Percentiles rank a stretch among this genome's conserved stretches.
These are phyloP conservation scores for Patella ulyssiponensis DNA, from an alignment of 2,888 invertebrate species.

Conservation along the genomic window DNA sequence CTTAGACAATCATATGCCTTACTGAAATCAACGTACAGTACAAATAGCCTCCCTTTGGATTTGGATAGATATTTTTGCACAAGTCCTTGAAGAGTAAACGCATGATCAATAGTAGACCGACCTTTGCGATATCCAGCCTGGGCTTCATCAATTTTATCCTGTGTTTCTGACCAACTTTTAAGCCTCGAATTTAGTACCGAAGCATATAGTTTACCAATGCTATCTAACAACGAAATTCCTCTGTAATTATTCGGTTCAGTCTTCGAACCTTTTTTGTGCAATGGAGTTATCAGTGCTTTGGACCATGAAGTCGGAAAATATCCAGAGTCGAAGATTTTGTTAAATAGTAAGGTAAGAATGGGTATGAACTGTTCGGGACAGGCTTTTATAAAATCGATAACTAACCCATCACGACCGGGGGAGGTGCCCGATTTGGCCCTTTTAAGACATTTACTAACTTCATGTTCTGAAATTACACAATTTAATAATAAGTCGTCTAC, in stretches of 20 bases:
- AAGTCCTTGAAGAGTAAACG: neutral
- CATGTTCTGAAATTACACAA: neutral
- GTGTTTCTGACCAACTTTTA: conserved; percentile 23
- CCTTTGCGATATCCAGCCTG: conserved; percentile 26
- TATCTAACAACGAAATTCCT: neutral
- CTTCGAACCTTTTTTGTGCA: neutral
- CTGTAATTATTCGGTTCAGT: neutral
- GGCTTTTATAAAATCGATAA: neutral
- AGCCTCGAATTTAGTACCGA: conserved; percentile 24
- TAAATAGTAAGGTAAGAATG: neutral
- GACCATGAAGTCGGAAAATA: neutral
- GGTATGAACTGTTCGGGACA: neutral
- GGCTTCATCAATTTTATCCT: conserved; percentile 22
- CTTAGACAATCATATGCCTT: conserved; percentile 28
- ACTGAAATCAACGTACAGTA: conserved; percentile 25
- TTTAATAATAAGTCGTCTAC: neutral
- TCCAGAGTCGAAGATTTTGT: neutral
- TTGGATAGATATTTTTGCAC: neutral
- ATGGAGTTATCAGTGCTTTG: neutral
- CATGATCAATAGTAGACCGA: neutral
- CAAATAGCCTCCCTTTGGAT: conserved; percentile 13
- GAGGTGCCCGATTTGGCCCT: neutral
- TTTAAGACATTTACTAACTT: neutral
- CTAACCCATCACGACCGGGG: neutral
- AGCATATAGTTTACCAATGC: conserved; percentile 13